Evolutionary conservation across 2,113 vertebrate species (phyloP).

Genomic region (Eubucco bourcierii): DNA sequence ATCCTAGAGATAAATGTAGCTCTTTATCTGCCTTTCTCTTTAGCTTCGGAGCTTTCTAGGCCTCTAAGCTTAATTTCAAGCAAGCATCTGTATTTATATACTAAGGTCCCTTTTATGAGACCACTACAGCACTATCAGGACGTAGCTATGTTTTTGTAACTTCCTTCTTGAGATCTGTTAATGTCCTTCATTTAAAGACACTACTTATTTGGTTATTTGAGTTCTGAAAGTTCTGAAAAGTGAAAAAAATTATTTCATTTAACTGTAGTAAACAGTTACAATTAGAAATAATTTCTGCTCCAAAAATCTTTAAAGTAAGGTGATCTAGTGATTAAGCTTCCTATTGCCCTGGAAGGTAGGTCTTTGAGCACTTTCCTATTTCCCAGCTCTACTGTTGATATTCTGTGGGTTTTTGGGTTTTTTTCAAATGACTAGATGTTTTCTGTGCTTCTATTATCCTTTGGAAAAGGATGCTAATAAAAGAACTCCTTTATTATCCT

Average conservation of each 20-base stretch:
- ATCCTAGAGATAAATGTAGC: background rate
- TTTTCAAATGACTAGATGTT: background rate
- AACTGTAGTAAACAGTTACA: background rate
- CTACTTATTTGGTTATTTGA: background rate
- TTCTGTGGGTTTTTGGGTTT: background rate
- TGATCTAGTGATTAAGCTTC: background rate
- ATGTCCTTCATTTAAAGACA: background rate
- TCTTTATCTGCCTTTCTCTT: background rate
- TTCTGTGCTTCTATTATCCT: background rate
- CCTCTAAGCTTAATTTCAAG: background rate
- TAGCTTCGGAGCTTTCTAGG: background rate
- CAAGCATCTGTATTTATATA: background rate
- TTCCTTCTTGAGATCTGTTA: background rate
- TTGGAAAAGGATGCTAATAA: background rate
- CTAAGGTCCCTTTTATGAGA: background rate
- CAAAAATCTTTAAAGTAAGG: background rate
- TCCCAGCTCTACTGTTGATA: background rate
- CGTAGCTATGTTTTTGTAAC: background rate
- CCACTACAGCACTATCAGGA: background rate
- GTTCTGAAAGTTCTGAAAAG: background rate
- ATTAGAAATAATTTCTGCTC: background rate
- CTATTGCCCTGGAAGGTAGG: background rate
- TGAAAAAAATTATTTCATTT: background rate
- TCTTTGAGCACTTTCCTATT: background rate
- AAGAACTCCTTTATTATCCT: background rate